phyloP scores from a whole-genome alignment of 2,888 invertebrate genomes.

The Orthonevra nobilis region DNA sequence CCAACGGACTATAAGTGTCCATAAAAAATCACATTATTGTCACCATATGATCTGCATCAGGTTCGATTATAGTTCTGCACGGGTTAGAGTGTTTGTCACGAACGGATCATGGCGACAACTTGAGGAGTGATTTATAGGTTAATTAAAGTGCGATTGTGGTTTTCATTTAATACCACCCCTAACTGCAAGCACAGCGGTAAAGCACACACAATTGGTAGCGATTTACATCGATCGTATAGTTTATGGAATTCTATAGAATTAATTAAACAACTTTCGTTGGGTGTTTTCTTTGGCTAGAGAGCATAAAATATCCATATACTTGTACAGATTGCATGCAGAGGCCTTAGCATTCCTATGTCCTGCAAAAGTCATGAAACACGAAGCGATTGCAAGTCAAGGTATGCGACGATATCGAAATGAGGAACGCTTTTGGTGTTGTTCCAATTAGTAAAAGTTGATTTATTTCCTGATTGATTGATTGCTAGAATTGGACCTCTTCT shows the following conservation, averaged over 20 bases:
- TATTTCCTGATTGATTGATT: constrained; percentile 22
- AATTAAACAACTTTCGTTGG: constrained; percentile 51
- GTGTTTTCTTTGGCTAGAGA: constrained; percentile 22
- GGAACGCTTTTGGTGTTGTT: constrained; percentile 28
- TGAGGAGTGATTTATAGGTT: constrained; percentile 65
- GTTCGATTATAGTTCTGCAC: constrained; percentile 53
- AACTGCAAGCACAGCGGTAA: constrained; percentile 50
- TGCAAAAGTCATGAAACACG: constrained; percentile 56
- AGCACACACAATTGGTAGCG: constrained; percentile 37
- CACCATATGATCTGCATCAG: constrained; percentile 49
- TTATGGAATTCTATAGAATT: constrained; percentile 58
- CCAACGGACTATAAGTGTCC: constrained; percentile 24
- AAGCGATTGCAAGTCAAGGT: not conserved
- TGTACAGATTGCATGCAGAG: constrained; percentile 58
- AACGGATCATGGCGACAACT: constrained; percentile 59
- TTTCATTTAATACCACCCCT: constrained; percentile 56
- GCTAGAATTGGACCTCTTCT: not conserved
- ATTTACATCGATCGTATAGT: constrained; percentile 38
- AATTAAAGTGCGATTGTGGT: constrained; percentile 64
- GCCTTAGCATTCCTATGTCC: constrained; percentile 48
- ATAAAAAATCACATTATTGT: constrained; percentile 41
- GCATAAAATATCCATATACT: too few relatives aligned
- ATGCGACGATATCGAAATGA: constrained; percentile 2
- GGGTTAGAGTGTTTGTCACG: constrained; percentile 62
- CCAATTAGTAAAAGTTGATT: constrained; percentile 35